These are phyloP conservation scores for Apostichopus japonicus DNA, from an alignment of 35 echinoderm and acorn worm genomes.

Conservation along the genomic window DNA sequence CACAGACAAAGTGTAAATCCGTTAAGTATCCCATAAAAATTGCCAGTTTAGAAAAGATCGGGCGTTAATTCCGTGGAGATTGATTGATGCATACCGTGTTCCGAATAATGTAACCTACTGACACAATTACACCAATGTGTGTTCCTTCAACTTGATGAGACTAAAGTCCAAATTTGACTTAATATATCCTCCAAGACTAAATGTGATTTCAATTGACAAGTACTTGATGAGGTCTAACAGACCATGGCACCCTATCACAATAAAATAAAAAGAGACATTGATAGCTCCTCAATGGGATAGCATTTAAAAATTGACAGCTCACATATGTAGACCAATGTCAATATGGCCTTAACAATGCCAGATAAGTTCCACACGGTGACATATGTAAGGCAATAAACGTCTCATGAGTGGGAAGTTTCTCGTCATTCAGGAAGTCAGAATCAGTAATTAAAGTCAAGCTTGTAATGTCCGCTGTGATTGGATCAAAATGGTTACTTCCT, in stretches of 20 bases:
- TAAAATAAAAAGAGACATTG: not conserved
- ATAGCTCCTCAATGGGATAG: too few species aligned
- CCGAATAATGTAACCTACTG: not conserved
- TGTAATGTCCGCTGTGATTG: not conserved
- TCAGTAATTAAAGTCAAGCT: not conserved
- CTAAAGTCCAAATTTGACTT: not conserved
- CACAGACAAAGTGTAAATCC: too few species aligned
- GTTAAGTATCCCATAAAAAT: too few species aligned
- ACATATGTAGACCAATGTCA: too few species aligned
- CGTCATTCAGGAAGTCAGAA: not conserved
- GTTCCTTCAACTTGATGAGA: not conserved
- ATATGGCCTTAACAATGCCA: too few species aligned
- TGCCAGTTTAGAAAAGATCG: too few species aligned
- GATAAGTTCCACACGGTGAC: not conserved
- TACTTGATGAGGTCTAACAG: not conserved
- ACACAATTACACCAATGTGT: not conserved
- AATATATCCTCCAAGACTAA: not conserved
- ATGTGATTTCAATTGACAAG: not conserved
- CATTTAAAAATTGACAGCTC: too few species aligned
- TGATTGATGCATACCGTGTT: too few species aligned
- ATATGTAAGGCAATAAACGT: not conserved
- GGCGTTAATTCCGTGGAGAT: too few species aligned
- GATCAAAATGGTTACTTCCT: constrained; percentile 4
- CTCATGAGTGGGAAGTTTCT: not conserved
- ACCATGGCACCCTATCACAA: not conserved